These are phyloP conservation scores for Unio pictorum DNA, from an alignment of 2,888 invertebrate genomes.

Conservation along the genomic window DNA sequence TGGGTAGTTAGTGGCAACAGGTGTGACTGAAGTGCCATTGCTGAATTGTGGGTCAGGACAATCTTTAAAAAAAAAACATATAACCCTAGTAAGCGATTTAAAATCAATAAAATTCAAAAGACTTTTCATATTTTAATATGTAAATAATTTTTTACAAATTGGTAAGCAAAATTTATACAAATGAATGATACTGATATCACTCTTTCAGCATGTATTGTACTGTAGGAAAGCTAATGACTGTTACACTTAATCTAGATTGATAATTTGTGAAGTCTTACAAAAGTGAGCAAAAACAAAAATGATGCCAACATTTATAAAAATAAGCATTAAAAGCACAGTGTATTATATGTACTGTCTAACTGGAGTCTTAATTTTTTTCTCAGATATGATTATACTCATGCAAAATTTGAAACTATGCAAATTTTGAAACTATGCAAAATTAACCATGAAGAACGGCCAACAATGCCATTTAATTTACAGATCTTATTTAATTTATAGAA, in stretches of 20 bases:
- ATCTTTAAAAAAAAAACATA: conserved; percentile 27
- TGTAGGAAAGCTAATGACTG: neutral
- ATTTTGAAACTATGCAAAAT: too few relatives aligned
- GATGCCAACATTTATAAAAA: too few relatives aligned
- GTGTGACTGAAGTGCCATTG: conserved; percentile 15
- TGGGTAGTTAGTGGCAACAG: neutral
- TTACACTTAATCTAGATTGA: too few relatives aligned
- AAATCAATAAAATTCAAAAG: neutral
- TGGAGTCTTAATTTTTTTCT: neutral
- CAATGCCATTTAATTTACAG: too few relatives aligned
- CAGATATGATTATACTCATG: neutral
- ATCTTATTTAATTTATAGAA: too few relatives aligned
- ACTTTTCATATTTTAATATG: neutral
- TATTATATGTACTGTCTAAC: too few relatives aligned
- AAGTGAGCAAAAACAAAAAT: too few relatives aligned
- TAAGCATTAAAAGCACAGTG: too few relatives aligned
- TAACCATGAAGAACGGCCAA: too few relatives aligned
- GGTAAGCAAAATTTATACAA: neutral
- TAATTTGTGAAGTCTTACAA: too few relatives aligned
- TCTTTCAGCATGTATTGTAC: neutral
- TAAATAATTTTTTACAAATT: neutral
- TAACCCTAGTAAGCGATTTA: too few relatives aligned
- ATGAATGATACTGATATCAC: neutral
- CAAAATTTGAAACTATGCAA: too few relatives aligned
- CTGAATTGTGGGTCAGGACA: conserved; percentile 48